Conservation (phyloP, 2,113 vertebrate species). For the Lonchura striata region DNA sequence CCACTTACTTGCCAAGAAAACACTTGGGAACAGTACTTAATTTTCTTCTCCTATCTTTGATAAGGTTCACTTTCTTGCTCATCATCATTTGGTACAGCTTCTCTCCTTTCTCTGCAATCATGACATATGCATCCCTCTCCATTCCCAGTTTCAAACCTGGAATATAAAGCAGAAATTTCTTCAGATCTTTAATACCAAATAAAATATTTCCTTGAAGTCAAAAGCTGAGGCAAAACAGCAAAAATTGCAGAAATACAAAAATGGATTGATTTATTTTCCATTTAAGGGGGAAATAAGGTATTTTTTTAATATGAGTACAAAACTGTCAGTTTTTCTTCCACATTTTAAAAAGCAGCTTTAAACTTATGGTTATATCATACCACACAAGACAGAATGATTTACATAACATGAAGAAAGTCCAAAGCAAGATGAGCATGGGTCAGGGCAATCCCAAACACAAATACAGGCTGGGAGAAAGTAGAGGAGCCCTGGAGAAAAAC, state of each 20-base stretch:
- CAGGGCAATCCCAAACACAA: not conserved
- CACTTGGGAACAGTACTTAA: conserved; percentile 96
- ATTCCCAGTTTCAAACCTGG: conserved; percentile 95
- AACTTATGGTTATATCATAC: not conserved
- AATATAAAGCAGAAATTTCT: not conserved
- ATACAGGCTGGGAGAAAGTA: not conserved
- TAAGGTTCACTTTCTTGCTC: conserved; percentile 92
- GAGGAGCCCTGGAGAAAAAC: not conserved
- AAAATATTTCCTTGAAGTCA: not conserved
- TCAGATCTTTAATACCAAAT: not conserved
- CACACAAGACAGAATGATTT: not conserved
- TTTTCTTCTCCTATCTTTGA: conserved; percentile 95
- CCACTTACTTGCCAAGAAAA: conserved; percentile 98
- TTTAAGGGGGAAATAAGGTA: not conserved
- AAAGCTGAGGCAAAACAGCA: not conserved
- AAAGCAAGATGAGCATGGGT: not conserved
- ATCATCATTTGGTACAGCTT: conserved; percentile 99
- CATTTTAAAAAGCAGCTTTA: not conserved
- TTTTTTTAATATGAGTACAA: not conserved
- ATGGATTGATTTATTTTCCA: not conserved
- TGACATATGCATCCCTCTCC: conserved; percentile 95
- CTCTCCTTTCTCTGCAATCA: conserved; percentile 98
- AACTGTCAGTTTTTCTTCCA: not conserved
- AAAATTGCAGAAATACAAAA: not conserved
- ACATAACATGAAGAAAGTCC: not conserved